Evolutionary conservation across 2,888 invertebrate genomes (phyloP), one percentile per base, ranked within the genome.

Genomic region (Ephialtes manifestator): DNA sequence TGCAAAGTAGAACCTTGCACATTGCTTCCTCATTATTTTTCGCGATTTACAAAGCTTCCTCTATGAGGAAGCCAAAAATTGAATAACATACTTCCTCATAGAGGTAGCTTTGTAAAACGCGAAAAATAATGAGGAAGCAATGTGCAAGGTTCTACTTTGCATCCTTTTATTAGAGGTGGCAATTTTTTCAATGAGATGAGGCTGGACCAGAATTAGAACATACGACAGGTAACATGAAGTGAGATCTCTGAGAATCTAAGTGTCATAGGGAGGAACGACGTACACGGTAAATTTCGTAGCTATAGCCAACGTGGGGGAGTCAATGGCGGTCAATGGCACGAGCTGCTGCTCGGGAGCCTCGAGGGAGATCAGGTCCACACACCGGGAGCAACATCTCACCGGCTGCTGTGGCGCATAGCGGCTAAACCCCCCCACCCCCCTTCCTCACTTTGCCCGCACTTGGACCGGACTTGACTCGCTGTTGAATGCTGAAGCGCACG

Each of bases 281-380:
- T 70, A 70, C 55, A 58, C 43, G 70, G 63, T 63, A 60, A 53
- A 51, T 81, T 43, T 53, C 71, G 70, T 70, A 60, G 80, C 51
- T 70, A 63, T 60, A 78, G 77, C 88, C 87, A 90, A 91, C 89
- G 92, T 91, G 93, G 91, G 93, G 93, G 93, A 93, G 93, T 93
- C 92, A 92, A 92, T 93, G 92, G 93, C 93, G 93, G 93, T 93
- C 93, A 93, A 93, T 93, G 93, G 93, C 93, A 93, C 93, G 93
- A 92, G 92, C 90, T 90, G 82, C 79, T 89, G 90, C 89, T 89
- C 79, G 51, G 82, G 75, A 82, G 79, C 82, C 75, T 80, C 85
- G 79, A 53, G 82, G 65, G 85, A 85, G 93, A 93, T 92, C 92
- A 91, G 91, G 90, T 92, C 91, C 91, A 90, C 89, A 75, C 78